Percentiles rank a stretch among this genome's conserved stretches.
These are phyloP conservation scores for Ptiloglossa arizonensis DNA, from an alignment of 1,140 invertebrate genomes.

Conservation along the genomic window DNA sequence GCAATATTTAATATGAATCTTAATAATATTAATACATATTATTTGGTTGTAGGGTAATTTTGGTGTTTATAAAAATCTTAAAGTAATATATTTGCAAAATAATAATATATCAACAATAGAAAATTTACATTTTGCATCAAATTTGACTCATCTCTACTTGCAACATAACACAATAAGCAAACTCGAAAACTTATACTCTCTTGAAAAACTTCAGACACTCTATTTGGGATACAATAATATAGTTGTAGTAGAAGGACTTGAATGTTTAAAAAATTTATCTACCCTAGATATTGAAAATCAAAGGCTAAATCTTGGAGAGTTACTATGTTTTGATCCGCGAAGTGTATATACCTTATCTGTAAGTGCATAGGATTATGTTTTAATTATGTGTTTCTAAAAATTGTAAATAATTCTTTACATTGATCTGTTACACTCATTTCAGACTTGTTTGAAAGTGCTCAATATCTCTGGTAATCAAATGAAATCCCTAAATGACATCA, in stretches of 20 bases:
- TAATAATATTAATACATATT: constrained; percentile 35
- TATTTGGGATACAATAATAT: constrained; percentile 87
- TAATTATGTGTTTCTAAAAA: neutral
- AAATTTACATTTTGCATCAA: constrained; percentile 83
- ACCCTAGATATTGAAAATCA: constrained; percentile 88
- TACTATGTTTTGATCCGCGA: constrained; percentile 86
- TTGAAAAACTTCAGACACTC: constrained; percentile 84
- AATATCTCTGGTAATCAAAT: constrained; percentile 83
- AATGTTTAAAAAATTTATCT: constrained; percentile 83
- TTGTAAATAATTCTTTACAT: constrained; percentile 5
- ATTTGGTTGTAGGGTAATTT: constrained; percentile 80
- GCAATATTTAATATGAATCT: constrained; percentile 14
- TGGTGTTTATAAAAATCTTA: constrained; percentile 80
- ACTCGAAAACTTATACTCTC: constrained; percentile 84
- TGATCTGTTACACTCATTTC: constrained; percentile 52
- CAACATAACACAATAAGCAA: constrained; percentile 86
- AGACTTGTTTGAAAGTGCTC: constrained; percentile 79
- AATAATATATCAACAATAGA: constrained; percentile 84
- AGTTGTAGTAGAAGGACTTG: constrained; percentile 86
- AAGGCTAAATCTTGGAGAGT: constrained; percentile 81
- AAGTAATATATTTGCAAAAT: constrained; percentile 86
- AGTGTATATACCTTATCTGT: constrained; percentile 84
- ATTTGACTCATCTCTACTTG: constrained; percentile 86
- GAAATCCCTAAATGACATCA: constrained; percentile 75
- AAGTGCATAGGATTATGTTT: constrained; percentile 61